Evolutionary conservation across 2,797 vertebrate genomes (phyloP), one percentile per base, ranked within the genome.

Genomic region (Squalus acanthias): DNA sequence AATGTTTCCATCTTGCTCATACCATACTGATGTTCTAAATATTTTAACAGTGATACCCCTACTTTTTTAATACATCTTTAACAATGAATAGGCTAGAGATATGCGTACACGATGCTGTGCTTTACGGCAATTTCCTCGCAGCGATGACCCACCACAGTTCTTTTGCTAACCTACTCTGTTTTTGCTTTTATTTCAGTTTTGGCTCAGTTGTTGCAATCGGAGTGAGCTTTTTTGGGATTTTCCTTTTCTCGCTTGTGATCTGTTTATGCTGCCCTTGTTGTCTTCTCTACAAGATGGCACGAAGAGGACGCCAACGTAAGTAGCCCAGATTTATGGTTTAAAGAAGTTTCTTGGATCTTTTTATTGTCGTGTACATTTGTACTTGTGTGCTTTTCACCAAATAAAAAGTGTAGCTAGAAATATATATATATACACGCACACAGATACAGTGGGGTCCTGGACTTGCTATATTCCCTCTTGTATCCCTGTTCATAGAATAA

Each of bases 221-320:
- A 57, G 94, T 95, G 94, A 95, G 94, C 69, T 95, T 95, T 5
- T 95, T 74, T n/a, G 94, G 50, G 94, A 95, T 95, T 20, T 95
- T 95, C 26, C 46, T 95, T 29, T 57, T 76, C 50, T 72, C 94
- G 0, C 46, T 95, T 29, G 94, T 95, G 50, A 24, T 95, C 12
- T 95, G 94, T 60, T 9, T 95, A 46, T 95, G 94, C 70, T 95
- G 94, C 70, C 94, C 94, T 29, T 95, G 94, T 46, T 95, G 94
- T 33, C 69, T 95, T 33, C 70, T 95, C 39, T 95, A 95, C 70
- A 95, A 95, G 20, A 72, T 95, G 20, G 94, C 70, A 29, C 94
- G 94, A 57, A 53, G 94, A 53, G 72, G 69, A 17, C 94, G 94
- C 13, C 94, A 95, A 17, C 94, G 94, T 95, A 57, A 95, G 94